A percentile compares a stretch with the other conserved stretches of the same genome.
Conservation (phyloP, 2,888 invertebrate species). For the Podotricha telesiphe region DNA sequence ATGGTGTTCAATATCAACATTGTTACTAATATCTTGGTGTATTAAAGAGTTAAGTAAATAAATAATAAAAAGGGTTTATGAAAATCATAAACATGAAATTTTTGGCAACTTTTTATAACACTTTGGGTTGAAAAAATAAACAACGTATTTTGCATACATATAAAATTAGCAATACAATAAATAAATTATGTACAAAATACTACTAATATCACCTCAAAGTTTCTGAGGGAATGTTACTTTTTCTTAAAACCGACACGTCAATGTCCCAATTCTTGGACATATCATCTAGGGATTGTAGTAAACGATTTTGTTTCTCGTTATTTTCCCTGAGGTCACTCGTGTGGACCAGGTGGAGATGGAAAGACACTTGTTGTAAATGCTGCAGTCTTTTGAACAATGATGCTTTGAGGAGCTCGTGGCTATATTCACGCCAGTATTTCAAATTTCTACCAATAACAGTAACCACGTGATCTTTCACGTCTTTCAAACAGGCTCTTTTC, state of each 20-base stretch:
- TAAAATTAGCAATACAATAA: slow-evolving; percentile 75
- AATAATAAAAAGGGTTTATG: neutral
- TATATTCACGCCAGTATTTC: slow-evolving; percentile 78
- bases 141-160: slow-evolving; percentile 63
- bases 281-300: slow-evolving; percentile 59
- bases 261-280: slow-evolving; percentile 69
- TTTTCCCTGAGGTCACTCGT: slow-evolving; percentile 62
- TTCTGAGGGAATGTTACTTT: slow-evolving; percentile 50
- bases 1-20: too few species aligned
- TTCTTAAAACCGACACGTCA: slow-evolving; percentile 61
- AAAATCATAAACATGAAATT: slow-evolving; percentile 42
- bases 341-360: slow-evolving; percentile 68
- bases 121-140: slow-evolving; percentile 69
- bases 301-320: slow-evolving; percentile 54
- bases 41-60: too few species aligned
- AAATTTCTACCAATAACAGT: slow-evolving; percentile 79
- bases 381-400: slow-evolving; percentile 70
- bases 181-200: slow-evolving; percentile 76
- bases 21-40: too few species aligned
- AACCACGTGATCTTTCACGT: slow-evolving; percentile 78
- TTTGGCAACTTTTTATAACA: slow-evolving; percentile 65
- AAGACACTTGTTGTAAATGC: slow-evolving; percentile 66
- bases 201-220: slow-evolving; percentile 55
- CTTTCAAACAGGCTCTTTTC: slow-evolving; percentile 74
- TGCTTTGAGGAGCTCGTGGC: slow-evolving; percentile 58